Evolutionary conservation across 2,113 vertebrate genomes (phyloP).

Genomic region (Lampris incognitus): DNA sequence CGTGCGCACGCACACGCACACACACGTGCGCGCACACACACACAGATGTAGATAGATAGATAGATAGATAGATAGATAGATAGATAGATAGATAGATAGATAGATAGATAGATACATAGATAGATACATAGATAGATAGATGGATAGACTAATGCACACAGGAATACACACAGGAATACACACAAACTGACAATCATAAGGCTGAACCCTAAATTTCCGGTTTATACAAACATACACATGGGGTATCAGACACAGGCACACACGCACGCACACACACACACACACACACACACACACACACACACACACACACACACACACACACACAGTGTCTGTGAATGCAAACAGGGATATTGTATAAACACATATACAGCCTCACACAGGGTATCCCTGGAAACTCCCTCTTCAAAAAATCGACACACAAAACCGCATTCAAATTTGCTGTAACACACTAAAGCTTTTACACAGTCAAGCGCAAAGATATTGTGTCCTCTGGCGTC

Average conservation of each 20-base stretch:
- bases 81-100: background rate
- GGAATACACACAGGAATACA: background rate
- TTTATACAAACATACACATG: constrained; percentile 9
- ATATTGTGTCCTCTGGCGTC: constrained; percentile 64
- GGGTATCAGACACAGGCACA: constrained; percentile 6
- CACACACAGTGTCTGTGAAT: background rate
- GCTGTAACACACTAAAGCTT: constrained; percentile 53
- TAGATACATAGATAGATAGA: background rate
- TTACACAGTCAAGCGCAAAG: constrained; percentile 26
- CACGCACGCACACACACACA: constrained; percentile 6
- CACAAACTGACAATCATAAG: background rate
- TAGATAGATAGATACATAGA: background rate
- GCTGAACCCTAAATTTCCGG: background rate
- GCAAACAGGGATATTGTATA: background rate
- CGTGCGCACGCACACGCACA: background rate
- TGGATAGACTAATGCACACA: background rate
- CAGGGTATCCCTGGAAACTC: constrained; percentile 80
- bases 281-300: constrained; percentile 1
- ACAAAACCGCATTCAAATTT: constrained; percentile 55
- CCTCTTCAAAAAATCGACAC: constrained; percentile 63
- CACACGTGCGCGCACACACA: background rate
- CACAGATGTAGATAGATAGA: background rate
- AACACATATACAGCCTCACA: background rate
- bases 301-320: constrained; percentile 4
- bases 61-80: background rate